phyloP scores from a whole-genome alignment of 1,140 invertebrate species.

The Nasonia vitripennis region DNA sequence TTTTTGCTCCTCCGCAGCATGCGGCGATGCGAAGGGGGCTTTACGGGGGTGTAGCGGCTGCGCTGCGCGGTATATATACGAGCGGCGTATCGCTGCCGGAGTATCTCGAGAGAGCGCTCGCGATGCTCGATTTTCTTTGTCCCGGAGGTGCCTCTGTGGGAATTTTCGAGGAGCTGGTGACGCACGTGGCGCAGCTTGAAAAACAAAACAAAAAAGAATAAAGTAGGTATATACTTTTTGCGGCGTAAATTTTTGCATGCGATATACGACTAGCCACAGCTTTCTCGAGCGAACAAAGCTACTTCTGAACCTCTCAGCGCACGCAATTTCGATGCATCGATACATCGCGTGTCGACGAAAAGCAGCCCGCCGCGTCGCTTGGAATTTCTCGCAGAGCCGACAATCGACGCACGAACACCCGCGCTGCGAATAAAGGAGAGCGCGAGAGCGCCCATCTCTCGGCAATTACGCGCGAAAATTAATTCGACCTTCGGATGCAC shows the following conservation, averaged over 20 bases:
- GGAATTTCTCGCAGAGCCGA: slow-evolving; percentile 27
- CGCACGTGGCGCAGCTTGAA: background rate
- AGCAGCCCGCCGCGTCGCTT: background rate
- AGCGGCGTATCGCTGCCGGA: background rate
- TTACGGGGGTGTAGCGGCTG: slow-evolving; percentile 34
- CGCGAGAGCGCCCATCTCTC: background rate
- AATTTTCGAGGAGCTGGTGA: background rate
- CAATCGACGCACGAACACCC: background rate
- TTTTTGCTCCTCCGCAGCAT: background rate
- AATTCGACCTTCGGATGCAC: slow-evolving; percentile 47
- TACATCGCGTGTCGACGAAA: slow-evolving; percentile 12
- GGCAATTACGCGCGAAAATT: slow-evolving; percentile 38
- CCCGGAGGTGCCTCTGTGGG: slow-evolving; percentile 16
- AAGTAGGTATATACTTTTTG: too few relatives aligned
- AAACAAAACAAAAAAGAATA: too few relatives aligned
- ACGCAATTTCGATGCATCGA: background rate
- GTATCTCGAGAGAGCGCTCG: slow-evolving; percentile 1
- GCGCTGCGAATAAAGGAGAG: background rate
- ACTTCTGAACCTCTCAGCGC: too few relatives aligned
- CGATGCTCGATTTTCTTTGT: slow-evolving; percentile 33
- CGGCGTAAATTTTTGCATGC: too few relatives aligned
- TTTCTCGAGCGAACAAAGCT: too few relatives aligned
- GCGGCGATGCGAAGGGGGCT: background rate
- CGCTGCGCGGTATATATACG: background rate
- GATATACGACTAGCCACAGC: too few relatives aligned